Evolutionary conservation across 2,888 invertebrate species (phyloP).

Genomic region (Apamea anceps): DNA sequence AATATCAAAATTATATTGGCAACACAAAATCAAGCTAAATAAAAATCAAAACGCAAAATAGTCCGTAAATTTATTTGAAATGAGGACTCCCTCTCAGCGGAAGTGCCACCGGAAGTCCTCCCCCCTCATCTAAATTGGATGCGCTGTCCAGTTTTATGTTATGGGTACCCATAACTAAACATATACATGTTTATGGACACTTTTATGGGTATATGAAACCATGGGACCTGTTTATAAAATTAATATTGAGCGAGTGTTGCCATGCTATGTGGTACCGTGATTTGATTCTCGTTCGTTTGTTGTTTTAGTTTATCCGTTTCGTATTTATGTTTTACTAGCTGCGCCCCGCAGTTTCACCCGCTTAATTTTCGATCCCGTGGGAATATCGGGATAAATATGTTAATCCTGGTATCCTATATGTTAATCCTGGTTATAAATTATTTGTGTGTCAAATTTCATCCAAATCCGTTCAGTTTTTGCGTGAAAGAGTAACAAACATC

Average conservation of each 20-base stretch:
- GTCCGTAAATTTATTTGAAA: slow-evolving; percentile 47
- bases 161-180: slow-evolving; percentile 40
- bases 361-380: no score
- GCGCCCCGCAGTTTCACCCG: no score
- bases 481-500: no score
- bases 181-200: slow-evolving; percentile 49
- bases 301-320: no score
- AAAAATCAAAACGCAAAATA: slow-evolving; percentile 14
- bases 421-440: no score
- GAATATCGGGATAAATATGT: no score
- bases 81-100: slow-evolving; percentile 57
- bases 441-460: no score
- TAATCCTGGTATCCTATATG: no score
- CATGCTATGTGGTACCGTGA: background rate
- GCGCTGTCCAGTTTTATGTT: slow-evolving; percentile 62
- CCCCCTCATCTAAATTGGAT: slow-evolving; percentile 64
- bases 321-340: no score
- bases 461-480: no score
- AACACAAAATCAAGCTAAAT: background rate
- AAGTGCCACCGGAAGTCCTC: slow-evolving; percentile 57
- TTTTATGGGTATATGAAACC: slow-evolving; percentile 55
- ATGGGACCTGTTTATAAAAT: slow-evolving; percentile 48
- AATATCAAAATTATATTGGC: background rate
- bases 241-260: slow-evolving; percentile 25
- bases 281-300: slow-evolving; percentile 3